Conservation (phyloP, 92 coral and sea anemone species). For the Chrysogorgia sp. region DNA sequence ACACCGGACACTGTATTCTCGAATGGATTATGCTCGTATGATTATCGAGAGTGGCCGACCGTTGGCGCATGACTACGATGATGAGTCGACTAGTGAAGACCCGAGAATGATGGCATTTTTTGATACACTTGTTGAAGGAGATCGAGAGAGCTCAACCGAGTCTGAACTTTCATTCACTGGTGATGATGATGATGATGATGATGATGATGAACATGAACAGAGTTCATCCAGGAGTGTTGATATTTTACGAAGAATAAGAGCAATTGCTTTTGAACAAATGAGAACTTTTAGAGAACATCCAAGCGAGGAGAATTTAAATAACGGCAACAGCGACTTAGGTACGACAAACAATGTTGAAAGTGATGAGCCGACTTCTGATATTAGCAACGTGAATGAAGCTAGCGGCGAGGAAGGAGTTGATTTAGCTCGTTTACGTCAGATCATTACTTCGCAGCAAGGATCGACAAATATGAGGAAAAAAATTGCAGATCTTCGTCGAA, state of each 20-base stretch:
- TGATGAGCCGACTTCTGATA: background rate
- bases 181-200: slow-evolving; percentile 14
- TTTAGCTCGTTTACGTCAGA: slow-evolving; percentile 37
- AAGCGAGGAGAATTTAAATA: background rate
- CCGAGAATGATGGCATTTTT: slow-evolving; percentile 95
- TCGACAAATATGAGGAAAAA: slow-evolving; percentile 2
- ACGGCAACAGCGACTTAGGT: background rate
- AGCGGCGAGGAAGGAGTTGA: slow-evolving; percentile 10
- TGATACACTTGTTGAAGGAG: slow-evolving; percentile 82
- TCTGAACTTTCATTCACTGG: background rate
- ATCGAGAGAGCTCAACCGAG: slow-evolving; percentile 48
- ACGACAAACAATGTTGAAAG: background rate
- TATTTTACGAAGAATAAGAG: background rate
- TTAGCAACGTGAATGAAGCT: background rate
- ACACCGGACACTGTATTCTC: slow-evolving; percentile 70
- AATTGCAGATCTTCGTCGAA: slow-evolving; percentile 34
- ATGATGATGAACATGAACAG: background rate
- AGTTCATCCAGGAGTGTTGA: background rate
- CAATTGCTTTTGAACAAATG: background rate
- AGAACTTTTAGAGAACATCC: background rate
- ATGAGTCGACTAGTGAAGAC: slow-evolving; percentile 82
- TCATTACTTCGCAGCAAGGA: slow-evolving; percentile 13
- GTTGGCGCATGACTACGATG: slow-evolving; percentile 79
- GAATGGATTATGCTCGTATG: slow-evolving; percentile 79
- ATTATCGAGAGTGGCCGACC: slow-evolving; percentile 80